Evolutionary conservation across 2,113 vertebrate species (phyloP), one percentile per base, ranked within the genome.

Genomic region (Atlantisia rogersi): DNA sequence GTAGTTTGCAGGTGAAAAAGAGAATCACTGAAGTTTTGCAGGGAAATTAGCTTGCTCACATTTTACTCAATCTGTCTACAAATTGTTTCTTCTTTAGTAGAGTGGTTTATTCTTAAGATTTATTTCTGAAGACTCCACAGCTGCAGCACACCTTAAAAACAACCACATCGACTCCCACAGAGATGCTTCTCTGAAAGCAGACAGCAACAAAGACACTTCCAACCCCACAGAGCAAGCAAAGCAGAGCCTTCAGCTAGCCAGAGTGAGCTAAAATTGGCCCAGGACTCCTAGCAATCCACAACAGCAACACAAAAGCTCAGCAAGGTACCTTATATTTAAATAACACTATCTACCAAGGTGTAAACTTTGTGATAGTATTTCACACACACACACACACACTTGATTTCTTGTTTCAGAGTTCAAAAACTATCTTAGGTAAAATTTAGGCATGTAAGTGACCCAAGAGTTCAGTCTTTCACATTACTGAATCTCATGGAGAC

Each of bases 1-100:
- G 39, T 2, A 64, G 6, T 4, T 70, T 59, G 52, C 76, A 88
- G 60, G 80, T 92, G 52, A 15, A 29, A 84, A 79, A 28, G n/a
- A 55, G 25, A 20, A 82, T 12, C 44, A 8, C 2, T 5, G n/a
- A 16, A 9, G 39, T 24, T 12, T 10, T 12, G 25, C 78, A 20
- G 0, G 1, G 9, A 32, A 10, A 17, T 86, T 44, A 46, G 2
- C 8, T 55, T 4, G 6, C 12, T 50, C 29, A 2, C 29, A 12
- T 35, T 91, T 42, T 11, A 2, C 19, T 69, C 24, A 6, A 22
- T 6, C 58, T 6, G 5, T 2, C 58, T 22, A 18, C 12, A 31
- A 44, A 24, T 8, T 5, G 53, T n/a, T 44, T 37, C 31, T 29
- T 10, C n/a, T 1, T 60, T 0, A 62, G 86, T 88, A 26, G 28